Evolutionary conservation across 2,888 invertebrate species (phyloP), one percentile per base, ranked within the genome.

Genomic region (Oegoconia quadripuncta): DNA sequence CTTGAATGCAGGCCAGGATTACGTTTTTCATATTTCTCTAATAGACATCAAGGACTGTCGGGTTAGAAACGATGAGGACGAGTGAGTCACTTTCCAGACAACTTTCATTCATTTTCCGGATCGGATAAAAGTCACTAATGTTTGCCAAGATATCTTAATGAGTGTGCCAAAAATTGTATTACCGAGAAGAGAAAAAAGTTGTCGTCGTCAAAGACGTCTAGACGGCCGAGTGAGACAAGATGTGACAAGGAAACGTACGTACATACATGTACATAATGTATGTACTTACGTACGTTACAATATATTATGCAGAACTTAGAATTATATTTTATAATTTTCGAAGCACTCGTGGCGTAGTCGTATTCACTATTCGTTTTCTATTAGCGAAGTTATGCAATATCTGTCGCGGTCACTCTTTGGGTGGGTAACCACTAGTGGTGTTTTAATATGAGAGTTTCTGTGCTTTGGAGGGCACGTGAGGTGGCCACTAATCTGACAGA

Each of bases 21-120:
- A 38, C 37, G 45, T 43, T 44, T 39, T 46, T 23, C 23, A 18
- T 33, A 40, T 35, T 33, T 42, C 45, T 40, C 36, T 42, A 43
- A 46, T 42, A 48, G 57, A 54, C 54, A 57, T 54, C 60, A 66
- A 73, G 69, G 67, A 62, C 68, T 65, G n/a, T n/a, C n/a, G n/a
- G n/a, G n/a, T 58, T 59, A 66, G 52, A 56, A 49, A 31, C 49
- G 44, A 51, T 54, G 48, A 55, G 44, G 47, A 50, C 30, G 50
- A 45, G 50, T 79, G 78, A 81, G 53, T 79, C 77, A 75, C 48
- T 48, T 52, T 61, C 62, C 48, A 65, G 74, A 68, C 77, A 72
- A 72, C 74, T 79, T 82, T 82, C 84, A 83, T 86, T 86, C 82
- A 84, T 79, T 81, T 76, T 75, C 74, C 71, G 70, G 69, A 70